These are phyloP conservation scores for Leptoteleia sp. DNA, from an alignment of 1,140 invertebrate genomes.

Conservation along the genomic window DNA sequence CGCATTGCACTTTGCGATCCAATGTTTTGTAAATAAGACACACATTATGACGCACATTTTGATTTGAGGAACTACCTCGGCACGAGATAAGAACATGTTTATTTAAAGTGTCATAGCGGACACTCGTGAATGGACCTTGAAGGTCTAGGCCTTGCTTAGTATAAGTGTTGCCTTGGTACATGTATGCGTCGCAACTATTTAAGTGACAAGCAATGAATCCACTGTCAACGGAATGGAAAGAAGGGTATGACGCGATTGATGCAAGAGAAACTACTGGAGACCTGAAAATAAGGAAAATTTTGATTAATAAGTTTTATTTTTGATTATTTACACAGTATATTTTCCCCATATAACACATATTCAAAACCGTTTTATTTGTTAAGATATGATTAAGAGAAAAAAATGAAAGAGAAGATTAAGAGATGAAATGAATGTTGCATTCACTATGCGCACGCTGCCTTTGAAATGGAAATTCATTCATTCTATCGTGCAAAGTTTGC, in stretches of 20 bases:
- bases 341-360: background rate
- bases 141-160: constrained; percentile 83
- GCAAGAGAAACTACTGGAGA: constrained; percentile 84
- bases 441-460: too few relatives aligned
- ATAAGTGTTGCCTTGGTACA: constrained; percentile 78
- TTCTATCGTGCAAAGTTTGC: too few relatives aligned
- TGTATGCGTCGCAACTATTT: constrained; percentile 87
- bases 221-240: constrained; percentile 77
- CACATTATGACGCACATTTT: constrained; percentile 84
- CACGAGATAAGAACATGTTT: constrained; percentile 85
- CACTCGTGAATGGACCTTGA: constrained; percentile 87
- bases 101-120: constrained; percentile 85
- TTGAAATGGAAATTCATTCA: too few relatives aligned
- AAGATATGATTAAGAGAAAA: too few relatives aligned
- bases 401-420: too few relatives aligned
- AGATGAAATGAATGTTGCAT: too few relatives aligned
- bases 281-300: constrained; percentile 50
- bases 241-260: constrained; percentile 75
- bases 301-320: background rate
- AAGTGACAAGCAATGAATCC: constrained; percentile 90
- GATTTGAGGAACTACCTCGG: constrained; percentile 79
- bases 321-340: background rate
- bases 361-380: too few relatives aligned
- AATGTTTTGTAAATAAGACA: too few relatives aligned
- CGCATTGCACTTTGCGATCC: too few relatives aligned